Percentiles rank a stretch among this genome's conserved stretches.
Evolutionary conservation across 37 sponge, comb jelly and placozoan genomes (phyloP).

Genomic region (Haliclona indistincta): DNA sequence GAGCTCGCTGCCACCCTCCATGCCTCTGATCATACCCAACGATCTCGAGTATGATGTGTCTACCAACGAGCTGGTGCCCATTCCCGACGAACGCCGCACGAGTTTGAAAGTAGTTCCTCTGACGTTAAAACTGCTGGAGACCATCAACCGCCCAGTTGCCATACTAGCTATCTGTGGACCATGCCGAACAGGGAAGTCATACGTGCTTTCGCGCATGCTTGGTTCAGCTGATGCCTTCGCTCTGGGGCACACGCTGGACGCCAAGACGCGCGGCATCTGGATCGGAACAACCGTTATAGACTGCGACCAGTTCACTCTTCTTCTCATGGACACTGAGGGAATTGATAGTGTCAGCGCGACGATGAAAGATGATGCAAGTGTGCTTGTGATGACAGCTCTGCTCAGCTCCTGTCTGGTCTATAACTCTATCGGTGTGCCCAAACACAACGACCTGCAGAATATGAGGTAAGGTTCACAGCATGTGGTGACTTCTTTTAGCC

Average conservation of each 20-base stretch:
- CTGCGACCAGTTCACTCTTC: slow-evolving; percentile 23
- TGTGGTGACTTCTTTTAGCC: too few relatives aligned
- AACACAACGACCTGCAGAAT: slow-evolving; percentile 2
- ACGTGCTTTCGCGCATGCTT: slow-evolving; percentile 35
- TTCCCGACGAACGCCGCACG: not conserved
- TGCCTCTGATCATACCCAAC: slow-evolving; percentile 28
- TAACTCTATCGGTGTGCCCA: slow-evolving; percentile 24
- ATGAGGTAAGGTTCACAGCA: slow-evolving; percentile 47
- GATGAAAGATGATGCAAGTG: slow-evolving; percentile 9
- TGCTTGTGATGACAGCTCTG: slow-evolving; percentile 26
- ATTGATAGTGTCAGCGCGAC: not conserved
- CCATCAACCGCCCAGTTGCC: slow-evolving; percentile 27
- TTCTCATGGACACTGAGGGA: slow-evolving; percentile 46
- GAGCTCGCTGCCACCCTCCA: not conserved
- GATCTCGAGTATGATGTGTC: not conserved
- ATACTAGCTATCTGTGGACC: slow-evolving; percentile 46
- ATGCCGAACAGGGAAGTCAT: slow-evolving; percentile 45
- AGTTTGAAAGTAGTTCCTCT: slow-evolving; percentile 5
- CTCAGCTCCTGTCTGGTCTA: slow-evolving; percentile 40
- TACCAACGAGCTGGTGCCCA: slow-evolving; percentile 12
- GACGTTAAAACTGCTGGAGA: slow-evolving; percentile 17
- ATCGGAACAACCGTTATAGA: slow-evolving; percentile 32
- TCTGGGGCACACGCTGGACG: slow-evolving; percentile 26
- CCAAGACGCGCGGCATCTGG: slow-evolving; percentile 35
- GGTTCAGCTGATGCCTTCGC: slow-evolving; percentile 16